Base-by-base conservation (phyloP, 1,140 invertebrate genomes). In the Papilio helenus region DNA sequence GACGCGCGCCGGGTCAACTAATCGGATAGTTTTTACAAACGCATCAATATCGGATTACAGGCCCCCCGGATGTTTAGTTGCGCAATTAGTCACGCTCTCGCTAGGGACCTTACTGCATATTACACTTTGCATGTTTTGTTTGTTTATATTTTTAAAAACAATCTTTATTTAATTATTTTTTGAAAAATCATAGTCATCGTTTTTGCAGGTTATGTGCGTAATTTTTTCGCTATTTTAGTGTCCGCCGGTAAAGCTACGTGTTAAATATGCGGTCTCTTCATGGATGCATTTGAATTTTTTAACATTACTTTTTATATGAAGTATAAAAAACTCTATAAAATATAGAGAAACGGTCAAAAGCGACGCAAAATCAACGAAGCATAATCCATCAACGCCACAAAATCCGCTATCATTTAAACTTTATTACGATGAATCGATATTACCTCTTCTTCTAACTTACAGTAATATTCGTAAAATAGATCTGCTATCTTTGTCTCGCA, bases 21-120 rank as follows among this genome's bases (percentile, higher is more conserved):
- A 90, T 90, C 87, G 82, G 88, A 93, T 93, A 92, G 91, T 94
- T 94, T 94, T 94, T 94, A 94, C 92, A 92, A 93, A 93, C 89
- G 86, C 92, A 94, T 94, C 91, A 93, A 88, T 90, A 90, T 92
- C 86, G 92, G 92, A 93, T 94, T 93, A 94, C 90, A 79, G 88
- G 85, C 87, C 90, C 88, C 88, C 87, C 84, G 86, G 83, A 83
- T 88, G 90, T 92, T 93, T 92, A 91, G 90, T 92, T 91, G 88
- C 88, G 87, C 91, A 93, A 94, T 94, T 93, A 94, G 92, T 89
- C 88, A 89, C 87, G 89, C 84, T 68, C 61, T 68, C 83, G 55
- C 51, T 74, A 82, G 89, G 89, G 89, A 85, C 81, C 23, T 29
- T 34, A 39, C 26, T 18, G 3, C 34, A 49, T 78, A 79, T 10